A percentile compares a stretch with the other conserved stretches of the same genome.
Conservation (phyloP, 1,140 invertebrate species). For the Centruroides sculpturatus region DNA sequence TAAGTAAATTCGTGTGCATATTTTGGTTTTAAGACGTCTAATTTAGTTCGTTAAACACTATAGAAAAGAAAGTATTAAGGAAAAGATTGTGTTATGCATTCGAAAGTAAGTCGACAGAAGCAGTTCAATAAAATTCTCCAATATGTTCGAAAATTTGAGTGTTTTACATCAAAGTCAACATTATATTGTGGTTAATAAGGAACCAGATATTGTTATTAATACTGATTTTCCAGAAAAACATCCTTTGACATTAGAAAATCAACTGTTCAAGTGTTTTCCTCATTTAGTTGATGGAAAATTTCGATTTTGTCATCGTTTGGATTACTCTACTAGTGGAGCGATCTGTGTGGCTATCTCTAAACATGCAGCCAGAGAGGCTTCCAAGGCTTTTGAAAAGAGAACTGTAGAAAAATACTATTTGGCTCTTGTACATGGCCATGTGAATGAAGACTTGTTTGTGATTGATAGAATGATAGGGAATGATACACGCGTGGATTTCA, state of each 20-base stretch:
- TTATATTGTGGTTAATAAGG: conserved; percentile 48
- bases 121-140: no score
- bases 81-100: no score
- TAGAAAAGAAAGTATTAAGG: no score
- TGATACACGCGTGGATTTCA: conserved; percentile 28
- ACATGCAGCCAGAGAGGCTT: conserved; percentile 42
- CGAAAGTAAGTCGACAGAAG: no score
- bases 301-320: conserved; percentile 60
- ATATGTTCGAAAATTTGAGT: not conserved
- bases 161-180: conserved; percentile 41
- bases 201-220: conserved; percentile 49
- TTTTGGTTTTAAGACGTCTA: no score
- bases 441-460: conserved; percentile 34
- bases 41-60: no score
- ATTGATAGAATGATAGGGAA: conserved; percentile 37
- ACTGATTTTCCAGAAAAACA: conserved; percentile 35
- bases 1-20: no score
- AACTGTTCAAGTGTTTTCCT: conserved; percentile 38
- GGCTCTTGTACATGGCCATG: conserved; percentile 51
- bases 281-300: conserved; percentile 44
- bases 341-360: conserved; percentile 57
- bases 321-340: conserved; percentile 62
- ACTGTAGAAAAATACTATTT: conserved; percentile 51
- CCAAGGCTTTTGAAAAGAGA: conserved; percentile 42
- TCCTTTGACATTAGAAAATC: conserved; percentile 37